Base-by-base conservation (phyloP, 2,797 vertebrate genomes). In the Nyctalus aviator region DNA sequence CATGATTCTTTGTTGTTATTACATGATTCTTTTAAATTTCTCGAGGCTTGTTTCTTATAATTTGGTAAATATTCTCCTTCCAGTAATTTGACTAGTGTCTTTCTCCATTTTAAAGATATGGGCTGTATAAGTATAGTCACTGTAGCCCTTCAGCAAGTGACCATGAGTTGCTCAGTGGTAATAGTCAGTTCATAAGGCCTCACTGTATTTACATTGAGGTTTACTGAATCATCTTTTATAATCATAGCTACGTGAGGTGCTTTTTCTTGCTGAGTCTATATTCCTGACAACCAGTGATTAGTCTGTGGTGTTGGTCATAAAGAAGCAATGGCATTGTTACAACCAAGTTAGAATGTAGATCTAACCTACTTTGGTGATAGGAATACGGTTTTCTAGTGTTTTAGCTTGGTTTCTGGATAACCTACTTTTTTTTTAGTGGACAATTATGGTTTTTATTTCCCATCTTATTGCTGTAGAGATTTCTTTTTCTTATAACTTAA, bases 321-420 rank as follows among this genome's bases (percentile, higher is more conserved):
- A 77, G 81, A 88, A 90, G 48, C 64, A 41, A 3, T 37, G 50
- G 62, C 35, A 18, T 88, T 84, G 59, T 91, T 92, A 69, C 12
- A 93, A 41, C 57, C 44, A 85, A 72, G 27, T 78, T 59, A 88
- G 68, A 73, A 41, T 83, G 46, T 46, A 53, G 66, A 44, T 23
- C 64, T 95, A 95, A 91, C 90, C 91, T 95, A 85, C 84, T 96
- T 96, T 84, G 46, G 59, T 46, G 75, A 64, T 84, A 90, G 89
- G 91, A 93, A 48, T 75, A 72, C 50, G 85, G 72, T 94, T 95
- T 95, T 76, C 71, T 84, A 53, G 44, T 72, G 73, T 87, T 86
- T 59, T 90, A 78, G 46, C 81, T 90, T 92, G 27, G 53, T 93
- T 96, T 46, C 53, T 66, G 81, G 78, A 93, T 95, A 95, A 92